phyloP scores from a whole-genome alignment of 2,888 invertebrate species.

The Rugalucina vietnamica region DNA sequence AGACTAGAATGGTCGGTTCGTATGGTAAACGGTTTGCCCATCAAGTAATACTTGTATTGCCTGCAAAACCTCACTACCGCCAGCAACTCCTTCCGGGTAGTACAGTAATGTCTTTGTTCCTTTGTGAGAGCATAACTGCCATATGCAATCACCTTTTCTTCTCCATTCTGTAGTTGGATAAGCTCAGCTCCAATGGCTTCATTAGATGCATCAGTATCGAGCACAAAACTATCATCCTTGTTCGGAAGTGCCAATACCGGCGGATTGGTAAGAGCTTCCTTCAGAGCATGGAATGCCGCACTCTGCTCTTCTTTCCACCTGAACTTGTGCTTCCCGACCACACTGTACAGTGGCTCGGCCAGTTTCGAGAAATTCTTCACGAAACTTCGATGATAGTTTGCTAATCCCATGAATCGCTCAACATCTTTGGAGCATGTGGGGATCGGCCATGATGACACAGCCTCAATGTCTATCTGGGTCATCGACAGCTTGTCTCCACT shows the following conservation, averaged over 20 bases:
- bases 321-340: slow-evolving; percentile 39
- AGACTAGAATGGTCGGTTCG: slow-evolving; percentile 23
- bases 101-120: slow-evolving; percentile 25
- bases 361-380: slow-evolving; percentile 46
- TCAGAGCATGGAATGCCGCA: slow-evolving; percentile 24
- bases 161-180: slow-evolving; percentile 18
- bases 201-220: slow-evolving; percentile 50
- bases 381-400: slow-evolving; percentile 48
- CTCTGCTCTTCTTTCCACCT: slow-evolving; percentile 28
- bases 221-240: slow-evolving; percentile 1
- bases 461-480: background rate
- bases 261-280: slow-evolving; percentile 5
- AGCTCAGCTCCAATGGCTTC: slow-evolving; percentile 38
- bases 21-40: slow-evolving; percentile 18
- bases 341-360: slow-evolving; percentile 39
- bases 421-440: slow-evolving; percentile 40
- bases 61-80: slow-evolving; percentile 3
- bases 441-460: slow-evolving; percentile 26
- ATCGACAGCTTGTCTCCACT: slow-evolving; percentile 24
- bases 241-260: slow-evolving; percentile 46
- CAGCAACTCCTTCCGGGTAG: slow-evolving; percentile 16
- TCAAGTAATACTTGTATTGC: slow-evolving; percentile 8
- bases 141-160: slow-evolving; percentile 28
- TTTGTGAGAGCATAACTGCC: slow-evolving; percentile 16
- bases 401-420: slow-evolving; percentile 46